Evolutionary conservation across 2,888 invertebrate species (phyloP).

Genomic region (Oxyscelio sp.): DNA sequence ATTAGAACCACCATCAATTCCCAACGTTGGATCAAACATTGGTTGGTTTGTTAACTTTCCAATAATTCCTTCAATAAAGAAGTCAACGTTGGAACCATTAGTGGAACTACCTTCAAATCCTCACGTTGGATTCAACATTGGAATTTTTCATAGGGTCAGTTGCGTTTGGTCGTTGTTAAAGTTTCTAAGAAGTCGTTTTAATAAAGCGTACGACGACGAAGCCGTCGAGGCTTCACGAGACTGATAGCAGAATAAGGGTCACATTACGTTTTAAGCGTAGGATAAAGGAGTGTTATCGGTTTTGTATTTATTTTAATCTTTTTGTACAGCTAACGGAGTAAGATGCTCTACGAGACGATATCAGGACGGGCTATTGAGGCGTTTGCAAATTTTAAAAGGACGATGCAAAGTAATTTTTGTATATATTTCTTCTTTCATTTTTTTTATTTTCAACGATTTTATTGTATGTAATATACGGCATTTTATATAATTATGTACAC

Average conservation of each 20-base stretch:
- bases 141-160: too few species aligned
- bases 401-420: background rate
- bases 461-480: constrained; percentile 15
- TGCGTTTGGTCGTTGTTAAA: background rate
- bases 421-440: too few species aligned
- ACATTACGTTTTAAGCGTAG: constrained; percentile 1
- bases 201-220: background rate
- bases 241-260: constrained; percentile 15
- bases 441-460: constrained; percentile 24
- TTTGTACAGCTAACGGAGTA: background rate
- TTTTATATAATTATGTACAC: background rate
- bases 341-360: background rate
- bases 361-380: constrained; percentile 4
- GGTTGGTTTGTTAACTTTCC: too few species aligned
- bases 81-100: too few species aligned
- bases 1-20: too few species aligned
- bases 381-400: constrained; percentile 4
- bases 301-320: constrained; percentile 14
- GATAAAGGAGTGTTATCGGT: background rate
- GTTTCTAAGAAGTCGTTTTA: background rate
- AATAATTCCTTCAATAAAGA: too few species aligned
- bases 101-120: too few species aligned
- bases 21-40: too few species aligned
- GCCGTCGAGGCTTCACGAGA: constrained; percentile 16
- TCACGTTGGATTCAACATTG: too few species aligned